Evolutionary conservation across 2,113 vertebrate genomes (phyloP).

Genomic region (Reinhardtius hippoglossoides): DNA sequence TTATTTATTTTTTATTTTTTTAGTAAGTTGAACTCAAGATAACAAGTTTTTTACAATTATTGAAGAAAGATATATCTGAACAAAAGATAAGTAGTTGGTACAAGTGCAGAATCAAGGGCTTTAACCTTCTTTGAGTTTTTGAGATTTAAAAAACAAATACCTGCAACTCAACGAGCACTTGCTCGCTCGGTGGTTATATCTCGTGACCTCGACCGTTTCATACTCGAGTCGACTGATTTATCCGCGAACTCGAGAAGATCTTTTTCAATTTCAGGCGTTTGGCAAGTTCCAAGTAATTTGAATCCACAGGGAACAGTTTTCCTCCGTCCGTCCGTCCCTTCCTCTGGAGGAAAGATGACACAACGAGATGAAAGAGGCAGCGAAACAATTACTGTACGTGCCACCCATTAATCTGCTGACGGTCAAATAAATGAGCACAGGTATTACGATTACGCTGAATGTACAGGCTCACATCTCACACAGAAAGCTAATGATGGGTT

Average conservation of each 20-base stretch:
- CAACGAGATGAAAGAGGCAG: too few species aligned
- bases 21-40: too few species aligned
- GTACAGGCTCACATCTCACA: constrained; percentile 10
- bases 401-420: neutral
- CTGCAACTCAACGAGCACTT: too few species aligned
- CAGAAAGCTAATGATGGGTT: constrained; percentile 51
- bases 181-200: constrained; percentile 3
- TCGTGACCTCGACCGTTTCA: neutral
- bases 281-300: neutral
- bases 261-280: neutral
- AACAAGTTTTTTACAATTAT: too few species aligned
- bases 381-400: constrained; percentile 2
- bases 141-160: too few species aligned
- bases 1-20: too few species aligned
- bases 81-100: too few species aligned
- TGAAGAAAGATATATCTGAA: too few species aligned
- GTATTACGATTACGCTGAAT: neutral
- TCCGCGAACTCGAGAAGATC: neutral
- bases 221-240: neutral
- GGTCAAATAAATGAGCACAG: neutral
- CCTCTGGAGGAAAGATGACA: too few species aligned
- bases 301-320: neutral
- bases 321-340: neutral
- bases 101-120: too few species aligned
- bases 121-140: too few species aligned